Evolutionary conservation across 2,797 vertebrate species (phyloP).

Genomic region (Poeciliopsis gracilis): DNA sequence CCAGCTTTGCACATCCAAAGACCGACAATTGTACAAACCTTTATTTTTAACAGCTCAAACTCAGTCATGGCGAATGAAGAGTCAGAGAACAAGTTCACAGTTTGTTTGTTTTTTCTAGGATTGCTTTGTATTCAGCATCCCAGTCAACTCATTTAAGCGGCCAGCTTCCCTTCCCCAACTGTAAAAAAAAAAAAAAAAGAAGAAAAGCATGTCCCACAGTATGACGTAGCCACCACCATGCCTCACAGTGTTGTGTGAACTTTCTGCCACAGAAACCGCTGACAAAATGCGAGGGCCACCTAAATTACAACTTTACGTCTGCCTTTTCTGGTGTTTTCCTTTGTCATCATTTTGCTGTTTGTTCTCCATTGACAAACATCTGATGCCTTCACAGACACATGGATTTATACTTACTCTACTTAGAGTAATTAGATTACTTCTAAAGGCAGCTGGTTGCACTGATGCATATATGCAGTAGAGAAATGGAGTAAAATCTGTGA

Average conservation of each 20-base stretch:
- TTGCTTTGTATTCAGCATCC: neutral
- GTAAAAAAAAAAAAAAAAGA: neutral
- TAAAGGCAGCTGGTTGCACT: neutral
- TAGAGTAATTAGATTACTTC: neutral
- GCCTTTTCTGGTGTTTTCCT: neutral
- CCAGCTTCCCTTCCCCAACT: neutral
- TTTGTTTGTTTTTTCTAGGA: neutral
- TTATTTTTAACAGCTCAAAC: neutral
- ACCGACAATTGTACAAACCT: neutral
- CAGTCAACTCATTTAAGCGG: neutral
- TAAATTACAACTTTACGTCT: neutral
- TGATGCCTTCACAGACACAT: neutral
- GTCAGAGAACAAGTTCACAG: neutral
- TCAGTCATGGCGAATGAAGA: neutral
- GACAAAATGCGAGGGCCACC: neutral
- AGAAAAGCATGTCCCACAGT: neutral
- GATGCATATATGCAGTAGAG: too few relatives aligned
- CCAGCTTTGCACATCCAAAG: neutral
- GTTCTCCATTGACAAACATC: neutral
- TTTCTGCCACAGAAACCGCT: neutral
- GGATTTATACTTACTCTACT: neutral
- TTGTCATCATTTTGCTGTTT: neutral
- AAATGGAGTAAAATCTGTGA: conserved; percentile 26
- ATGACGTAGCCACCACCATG: neutral
- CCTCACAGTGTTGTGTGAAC: neutral